Evolutionary conservation across 2,113 vertebrate species (phyloP).

Genomic region (Chaetodon trifascialis): DNA sequence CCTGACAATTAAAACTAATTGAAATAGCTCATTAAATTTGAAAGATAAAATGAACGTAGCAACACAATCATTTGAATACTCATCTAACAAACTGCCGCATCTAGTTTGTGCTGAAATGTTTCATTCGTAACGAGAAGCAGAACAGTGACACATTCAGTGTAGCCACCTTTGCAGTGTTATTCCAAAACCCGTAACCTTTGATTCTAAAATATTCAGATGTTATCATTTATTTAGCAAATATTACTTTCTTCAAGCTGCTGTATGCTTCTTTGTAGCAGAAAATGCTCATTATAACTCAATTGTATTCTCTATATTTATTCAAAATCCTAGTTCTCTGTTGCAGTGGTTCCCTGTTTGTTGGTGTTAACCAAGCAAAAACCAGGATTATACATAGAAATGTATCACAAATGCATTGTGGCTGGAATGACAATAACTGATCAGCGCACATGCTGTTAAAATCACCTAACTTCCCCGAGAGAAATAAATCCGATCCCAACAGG

Average conservation of each 20-base stretch:
- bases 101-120: too few relatives aligned
- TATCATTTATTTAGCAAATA: neutral
- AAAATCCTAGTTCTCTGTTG: neutral
- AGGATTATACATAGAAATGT: too few relatives aligned
- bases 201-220: neutral
- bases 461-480: neutral
- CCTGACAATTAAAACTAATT: neutral
- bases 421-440: neutral
- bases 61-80: too few relatives aligned
- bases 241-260: neutral
- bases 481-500: neutral
- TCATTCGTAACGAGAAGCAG: neutral
- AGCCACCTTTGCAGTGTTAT: neutral
- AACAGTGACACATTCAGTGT: neutral
- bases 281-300: neutral
- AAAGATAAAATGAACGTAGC: neutral
- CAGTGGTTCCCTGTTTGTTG: neutral
- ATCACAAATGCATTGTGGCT: too few relatives aligned
- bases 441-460: neutral
- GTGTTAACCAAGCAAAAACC: neutral
- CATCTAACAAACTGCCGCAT: neutral
- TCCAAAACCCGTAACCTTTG: neutral
- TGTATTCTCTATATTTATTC: neutral
- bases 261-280: neutral
- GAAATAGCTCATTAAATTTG: neutral